Conservation (phyloP, 2,888 invertebrate species). For the Eilema sororculum region DNA sequence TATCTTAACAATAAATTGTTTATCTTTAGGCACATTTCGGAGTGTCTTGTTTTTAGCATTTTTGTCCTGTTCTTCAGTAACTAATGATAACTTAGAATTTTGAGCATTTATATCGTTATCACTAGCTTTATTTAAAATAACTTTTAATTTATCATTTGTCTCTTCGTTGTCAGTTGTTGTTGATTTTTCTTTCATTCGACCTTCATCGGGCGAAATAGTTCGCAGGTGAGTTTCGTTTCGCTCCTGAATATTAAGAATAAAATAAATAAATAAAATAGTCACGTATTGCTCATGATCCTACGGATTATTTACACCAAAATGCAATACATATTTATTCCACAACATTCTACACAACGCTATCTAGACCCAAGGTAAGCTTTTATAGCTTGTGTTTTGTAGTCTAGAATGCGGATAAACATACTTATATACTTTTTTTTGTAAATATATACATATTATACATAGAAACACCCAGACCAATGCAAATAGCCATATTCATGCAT, state of each 20-base stretch:
- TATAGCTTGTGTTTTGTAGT: no score
- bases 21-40: slow-evolving; percentile 47
- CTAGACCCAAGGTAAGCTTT: no score
- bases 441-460: no score
- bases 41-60: slow-evolving; percentile 47
- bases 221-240: slow-evolving; percentile 70
- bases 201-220: slow-evolving; percentile 67
- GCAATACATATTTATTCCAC: no score
- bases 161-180: not conserved
- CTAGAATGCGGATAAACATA: no score
- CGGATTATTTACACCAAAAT: no score
- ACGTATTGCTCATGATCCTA: not conserved
- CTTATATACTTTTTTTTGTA: no score
- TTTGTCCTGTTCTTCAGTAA: slow-evolving; percentile 60
- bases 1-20: slow-evolving; percentile 63
- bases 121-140: slow-evolving; percentile 6
- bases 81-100: slow-evolving; percentile 59
- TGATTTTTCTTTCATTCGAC: slow-evolving; percentile 37
- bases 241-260: slow-evolving; percentile 57
- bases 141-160: slow-evolving; percentile 29
- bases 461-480: no score
- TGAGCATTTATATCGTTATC: slow-evolving; percentile 26
- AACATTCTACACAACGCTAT: no score
- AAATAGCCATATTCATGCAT: no score
- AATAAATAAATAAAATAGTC: not conserved